Base-by-base conservation (phyloP, 2,888 invertebrate genomes). In the Oligia latruncula region DNA sequence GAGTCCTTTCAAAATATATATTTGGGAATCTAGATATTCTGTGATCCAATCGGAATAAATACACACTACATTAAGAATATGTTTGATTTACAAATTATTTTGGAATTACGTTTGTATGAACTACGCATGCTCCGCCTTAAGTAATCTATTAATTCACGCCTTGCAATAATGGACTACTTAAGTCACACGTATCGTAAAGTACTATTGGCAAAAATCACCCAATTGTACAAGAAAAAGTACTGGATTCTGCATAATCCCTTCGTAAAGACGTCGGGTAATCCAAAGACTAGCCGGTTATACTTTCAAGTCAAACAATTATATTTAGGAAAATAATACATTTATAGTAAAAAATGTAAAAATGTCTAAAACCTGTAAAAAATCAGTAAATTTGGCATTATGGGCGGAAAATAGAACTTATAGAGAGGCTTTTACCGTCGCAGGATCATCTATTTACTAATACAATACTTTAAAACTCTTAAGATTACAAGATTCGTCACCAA, bases 351-450 rank as follows among this genome's bases (percentile, higher is more conserved):
- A 78, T 87, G 70, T 79, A 82, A 77, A 79, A 11, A 73, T 58
- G 77, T 83, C 81, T 78, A 85, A 88, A 88, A 86, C 73, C 71
- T 84, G 82, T 84, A 90, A 86, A 85, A 82, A 74, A 75, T 80
- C 46, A 77, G 80, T 90, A 90, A 88, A 81, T 91, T 90, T 87
- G 89, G 89, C 85, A 90, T 85, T 75, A 71, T 35, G 79, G 88
- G 83, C 76, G 79, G 85, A 73, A 73, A 60, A 71, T 78, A 65
- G 11, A 83, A 55, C 11, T n/a, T 65, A 52, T 29, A 43, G 17
- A 74, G 52, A 71, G n/a, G 46, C 20, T 8, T 58, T 4, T 55
- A 29, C 49, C 49, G n/a, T 77, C 76, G 52, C 67, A 68, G 46
- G 29, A 49, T 55, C 1, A 71, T 29, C 8, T 64, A 64, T 35